A percentile compares a stretch with the other conserved stretches of the same genome.
phyloP scores from a whole-genome alignment of 2,113 vertebrate species.

The Corythornis cristatus region DNA sequence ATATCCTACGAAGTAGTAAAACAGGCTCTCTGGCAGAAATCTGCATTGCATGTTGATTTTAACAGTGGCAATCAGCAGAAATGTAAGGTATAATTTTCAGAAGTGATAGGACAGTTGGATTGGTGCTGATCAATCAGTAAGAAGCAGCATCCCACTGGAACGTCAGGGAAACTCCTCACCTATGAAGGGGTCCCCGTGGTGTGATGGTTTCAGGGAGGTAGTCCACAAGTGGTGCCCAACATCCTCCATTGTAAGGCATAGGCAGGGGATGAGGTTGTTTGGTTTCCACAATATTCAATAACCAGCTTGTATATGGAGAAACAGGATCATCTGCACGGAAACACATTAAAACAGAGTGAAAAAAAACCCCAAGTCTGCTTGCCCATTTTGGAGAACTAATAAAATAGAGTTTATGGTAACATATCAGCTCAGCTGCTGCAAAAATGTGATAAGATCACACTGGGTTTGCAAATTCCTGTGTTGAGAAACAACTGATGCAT shows the following conservation, averaged over 20 bases:
- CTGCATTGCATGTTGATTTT: not conserved
- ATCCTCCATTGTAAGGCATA: conserved; percentile 95
- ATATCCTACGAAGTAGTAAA: not conserved
- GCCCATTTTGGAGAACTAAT: not conserved
- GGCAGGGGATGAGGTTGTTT: conserved; percentile 93
- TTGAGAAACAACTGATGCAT: conserved; percentile 30
- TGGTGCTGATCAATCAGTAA: not conserved
- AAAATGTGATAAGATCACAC: not conserved
- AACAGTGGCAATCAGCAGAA: not conserved
- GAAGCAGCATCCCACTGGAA: not conserved
- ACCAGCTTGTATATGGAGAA: conserved; percentile 94
- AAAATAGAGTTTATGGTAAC: not conserved
- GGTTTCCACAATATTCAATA: conserved; percentile 90
- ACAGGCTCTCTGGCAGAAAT: not conserved
- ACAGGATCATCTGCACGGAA: conserved; percentile 85
- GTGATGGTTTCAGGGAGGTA: conserved; percentile 97
- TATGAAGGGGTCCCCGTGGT: conserved; percentile 91
- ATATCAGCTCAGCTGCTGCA: not conserved
- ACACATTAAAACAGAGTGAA: not conserved
- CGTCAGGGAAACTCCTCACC: conserved; percentile 73
- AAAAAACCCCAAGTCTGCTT: not conserved
- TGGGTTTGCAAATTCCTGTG: conserved; percentile 23
- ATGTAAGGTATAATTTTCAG: not conserved
- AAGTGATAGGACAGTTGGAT: not conserved
- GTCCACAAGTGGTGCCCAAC: conserved; percentile 97